phyloP scores from a whole-genome alignment of 2,113 vertebrate species.

The Mystacornis crossleyi region DNA sequence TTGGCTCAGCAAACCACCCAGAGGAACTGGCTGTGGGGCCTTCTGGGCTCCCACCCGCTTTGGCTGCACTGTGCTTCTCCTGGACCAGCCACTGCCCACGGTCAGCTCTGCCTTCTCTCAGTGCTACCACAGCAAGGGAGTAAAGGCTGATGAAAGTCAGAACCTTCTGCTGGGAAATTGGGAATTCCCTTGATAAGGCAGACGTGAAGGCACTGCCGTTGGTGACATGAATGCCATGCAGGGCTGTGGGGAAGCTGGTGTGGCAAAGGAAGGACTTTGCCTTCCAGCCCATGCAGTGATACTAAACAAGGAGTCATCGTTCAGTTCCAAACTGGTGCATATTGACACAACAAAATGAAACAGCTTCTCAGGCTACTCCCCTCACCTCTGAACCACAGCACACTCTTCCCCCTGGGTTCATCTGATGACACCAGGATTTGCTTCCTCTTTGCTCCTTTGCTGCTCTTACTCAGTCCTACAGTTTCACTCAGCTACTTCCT shows the following conservation, averaged over 20 bases:
- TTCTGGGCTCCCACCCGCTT: rapidly evolving
- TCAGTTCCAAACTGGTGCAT: background rate
- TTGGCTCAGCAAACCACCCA: background rate
- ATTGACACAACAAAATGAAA: background rate
- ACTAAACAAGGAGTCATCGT: background rate
- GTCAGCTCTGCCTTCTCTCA: background rate
- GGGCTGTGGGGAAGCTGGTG: background rate
- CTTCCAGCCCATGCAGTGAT: background rate
- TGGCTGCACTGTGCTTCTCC: background rate
- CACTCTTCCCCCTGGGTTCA: rapidly evolving
- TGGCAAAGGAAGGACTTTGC: background rate
- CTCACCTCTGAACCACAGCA: background rate
- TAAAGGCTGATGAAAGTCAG: background rate
- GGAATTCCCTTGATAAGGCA: background rate
- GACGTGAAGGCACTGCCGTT: background rate
- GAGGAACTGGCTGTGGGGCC: rapidly evolving
- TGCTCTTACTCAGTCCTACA: background rate
- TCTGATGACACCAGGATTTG: background rate
- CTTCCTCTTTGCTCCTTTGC: background rate
- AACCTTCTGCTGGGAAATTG: background rate
- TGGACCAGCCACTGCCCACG: rapidly evolving
- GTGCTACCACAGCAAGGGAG: background rate
- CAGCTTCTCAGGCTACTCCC: background rate
- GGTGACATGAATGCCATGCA: rapidly evolving
- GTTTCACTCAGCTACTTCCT: background rate